phyloP scores from a whole-genome alignment of 2,888 invertebrate species.

The Cheilosia pagana region DNA sequence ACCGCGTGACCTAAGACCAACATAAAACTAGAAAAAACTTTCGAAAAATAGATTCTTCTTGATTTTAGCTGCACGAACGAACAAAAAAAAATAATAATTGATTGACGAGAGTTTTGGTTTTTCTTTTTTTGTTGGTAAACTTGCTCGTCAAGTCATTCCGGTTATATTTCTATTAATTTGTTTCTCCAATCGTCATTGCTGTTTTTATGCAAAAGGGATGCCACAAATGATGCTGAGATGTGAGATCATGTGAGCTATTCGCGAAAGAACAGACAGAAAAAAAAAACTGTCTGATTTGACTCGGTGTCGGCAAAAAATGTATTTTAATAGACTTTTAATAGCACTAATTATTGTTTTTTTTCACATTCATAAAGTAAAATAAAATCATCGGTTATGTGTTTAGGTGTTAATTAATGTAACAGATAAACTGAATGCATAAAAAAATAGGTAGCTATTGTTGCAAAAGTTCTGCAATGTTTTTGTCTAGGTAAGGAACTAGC shows the following conservation, averaged over 20 bases:
- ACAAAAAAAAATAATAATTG: background rate
- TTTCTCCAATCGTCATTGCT: conserved; percentile 4
- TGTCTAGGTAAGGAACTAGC: no score
- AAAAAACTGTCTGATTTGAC: background rate
- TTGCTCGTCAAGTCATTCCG: conserved; percentile 28
- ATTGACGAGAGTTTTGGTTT: background rate
- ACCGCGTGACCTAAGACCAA: background rate
- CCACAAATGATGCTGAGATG: background rate
- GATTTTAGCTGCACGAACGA: conserved; percentile 3
- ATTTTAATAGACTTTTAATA: conserved; percentile 28
- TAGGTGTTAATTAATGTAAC: background rate
- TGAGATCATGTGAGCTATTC: conserved; percentile 17
- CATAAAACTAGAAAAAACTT: background rate
- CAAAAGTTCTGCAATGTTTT: no score
- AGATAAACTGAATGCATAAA: no score
- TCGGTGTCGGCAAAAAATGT: background rate
- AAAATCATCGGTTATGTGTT: conserved; percentile 6
- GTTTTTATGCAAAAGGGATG: background rate
- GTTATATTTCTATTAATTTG: background rate
- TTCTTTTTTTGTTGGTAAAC: background rate
- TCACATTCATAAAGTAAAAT: background rate
- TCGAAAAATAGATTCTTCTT: background rate
- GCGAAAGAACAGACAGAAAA: background rate
- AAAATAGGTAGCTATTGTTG: no score
- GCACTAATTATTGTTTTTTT: conserved; percentile 16